Percentiles rank a stretch among this genome's conserved stretches.
Evolutionary conservation across 1,140 invertebrate species (phyloP).

Genomic region (Platorchestia sp.): DNA sequence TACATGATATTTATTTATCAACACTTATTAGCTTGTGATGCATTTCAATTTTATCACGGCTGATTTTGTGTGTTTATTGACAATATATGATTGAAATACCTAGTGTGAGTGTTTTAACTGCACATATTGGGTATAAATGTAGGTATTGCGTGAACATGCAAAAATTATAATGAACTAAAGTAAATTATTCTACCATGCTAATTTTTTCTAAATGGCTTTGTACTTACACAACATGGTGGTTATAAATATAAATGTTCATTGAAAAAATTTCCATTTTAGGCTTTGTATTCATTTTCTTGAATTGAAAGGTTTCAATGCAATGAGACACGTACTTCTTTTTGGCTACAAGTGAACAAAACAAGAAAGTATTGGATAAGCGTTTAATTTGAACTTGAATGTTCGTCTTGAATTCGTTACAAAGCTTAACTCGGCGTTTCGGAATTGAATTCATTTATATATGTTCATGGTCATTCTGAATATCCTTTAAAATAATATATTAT

Average conservation of each 20-base stretch:
- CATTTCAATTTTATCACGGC: background rate
- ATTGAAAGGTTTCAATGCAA: background rate
- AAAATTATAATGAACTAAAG: background rate
- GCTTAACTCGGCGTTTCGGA: background rate
- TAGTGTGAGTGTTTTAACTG: background rate
- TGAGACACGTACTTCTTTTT: background rate
- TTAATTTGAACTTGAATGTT: background rate
- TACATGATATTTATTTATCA: background rate
- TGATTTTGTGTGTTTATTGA: background rate
- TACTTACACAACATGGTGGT: background rate
- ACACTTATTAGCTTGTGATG: background rate
- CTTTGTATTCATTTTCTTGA: background rate
- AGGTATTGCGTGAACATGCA: background rate
- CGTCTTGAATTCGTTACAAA: too few relatives aligned
- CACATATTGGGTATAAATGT: background rate
- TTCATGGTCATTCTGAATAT: background rate
- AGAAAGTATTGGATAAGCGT: background rate
- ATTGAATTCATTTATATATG: background rate
- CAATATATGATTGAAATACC: background rate
- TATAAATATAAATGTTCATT: background rate
- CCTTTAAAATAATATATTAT: background rate
- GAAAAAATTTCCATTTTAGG: background rate
- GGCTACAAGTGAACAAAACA: background rate
- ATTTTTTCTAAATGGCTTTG: background rate
- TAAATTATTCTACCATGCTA: background rate